Conservation (phyloP, 2,113 vertebrate species). For the Anguilla rostrata region DNA sequence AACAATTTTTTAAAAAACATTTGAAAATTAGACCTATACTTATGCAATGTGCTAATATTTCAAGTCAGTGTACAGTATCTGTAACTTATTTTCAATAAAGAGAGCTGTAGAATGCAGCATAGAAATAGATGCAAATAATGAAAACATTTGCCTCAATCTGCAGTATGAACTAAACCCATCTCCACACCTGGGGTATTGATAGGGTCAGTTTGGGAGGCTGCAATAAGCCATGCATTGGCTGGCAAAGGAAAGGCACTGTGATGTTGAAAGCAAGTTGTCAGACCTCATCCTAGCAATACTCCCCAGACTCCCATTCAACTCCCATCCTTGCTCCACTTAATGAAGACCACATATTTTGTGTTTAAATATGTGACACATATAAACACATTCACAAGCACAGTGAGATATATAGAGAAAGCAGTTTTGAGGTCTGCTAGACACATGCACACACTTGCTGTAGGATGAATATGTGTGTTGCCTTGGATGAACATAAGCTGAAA, state of each 20-base stretch:
- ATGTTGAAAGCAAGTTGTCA: constrained; percentile 14
- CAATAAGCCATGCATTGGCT: background rate
- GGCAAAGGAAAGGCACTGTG: constrained; percentile 16
- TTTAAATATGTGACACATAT: background rate
- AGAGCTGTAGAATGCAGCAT: background rate
- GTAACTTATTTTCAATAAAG: too few species aligned
- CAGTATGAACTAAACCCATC: constrained; percentile 11
- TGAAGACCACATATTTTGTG: constrained; percentile 7
- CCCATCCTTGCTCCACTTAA: background rate
- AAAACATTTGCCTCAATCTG: background rate
- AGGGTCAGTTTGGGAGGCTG: background rate
- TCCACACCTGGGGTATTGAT: constrained; percentile 12
- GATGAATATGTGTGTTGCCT: too few species aligned
- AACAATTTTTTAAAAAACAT: too few species aligned
- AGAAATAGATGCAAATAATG: constrained; percentile 13
- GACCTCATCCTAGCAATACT: background rate
- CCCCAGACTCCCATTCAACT: background rate
- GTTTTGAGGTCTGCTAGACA: too few species aligned
- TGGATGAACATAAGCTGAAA: too few species aligned
- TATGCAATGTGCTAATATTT: too few species aligned
- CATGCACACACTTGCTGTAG: too few species aligned
- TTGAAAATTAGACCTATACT: too few species aligned
- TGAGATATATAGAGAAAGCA: background rate
- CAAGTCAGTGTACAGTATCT: too few species aligned
- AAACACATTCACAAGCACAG: background rate